Percentiles rank a stretch among this genome's conserved stretches.
Conservation (phyloP, 2,113 vertebrate genomes). For the Chionis minor region DNA sequence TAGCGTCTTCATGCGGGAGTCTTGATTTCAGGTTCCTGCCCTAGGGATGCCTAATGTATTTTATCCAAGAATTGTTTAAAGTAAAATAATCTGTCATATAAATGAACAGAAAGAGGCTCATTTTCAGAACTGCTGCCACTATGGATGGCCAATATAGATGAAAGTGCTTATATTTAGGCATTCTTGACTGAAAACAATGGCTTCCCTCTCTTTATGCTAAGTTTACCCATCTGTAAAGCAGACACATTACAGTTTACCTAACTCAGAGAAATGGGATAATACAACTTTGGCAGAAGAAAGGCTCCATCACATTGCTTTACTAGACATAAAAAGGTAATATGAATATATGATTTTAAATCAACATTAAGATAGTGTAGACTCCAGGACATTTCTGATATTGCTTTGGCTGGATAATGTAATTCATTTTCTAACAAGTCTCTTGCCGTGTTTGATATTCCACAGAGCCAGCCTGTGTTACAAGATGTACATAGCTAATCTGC, state of each 20-base stretch:
- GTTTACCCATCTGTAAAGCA: slow-evolving; percentile 49
- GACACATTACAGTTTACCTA: slow-evolving; percentile 50
- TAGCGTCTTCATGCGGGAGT: neutral
- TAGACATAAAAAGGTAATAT: slow-evolving; percentile 46
- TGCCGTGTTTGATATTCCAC: slow-evolving; percentile 19
- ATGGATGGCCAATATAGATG: slow-evolving; percentile 23
- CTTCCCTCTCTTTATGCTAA: slow-evolving; percentile 45
- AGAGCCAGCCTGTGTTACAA: slow-evolving; percentile 28
- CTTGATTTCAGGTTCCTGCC: slow-evolving; percentile 12
- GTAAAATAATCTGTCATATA: slow-evolving; percentile 55
- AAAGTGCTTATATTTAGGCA: slow-evolving; percentile 15
- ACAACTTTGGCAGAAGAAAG: slow-evolving; percentile 26
- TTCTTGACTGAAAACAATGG: slow-evolving; percentile 20
- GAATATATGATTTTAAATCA: slow-evolving; percentile 60
- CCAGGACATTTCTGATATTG: slow-evolving; percentile 34
- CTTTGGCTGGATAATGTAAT: slow-evolving; percentile 36
- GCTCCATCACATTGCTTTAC: slow-evolving; percentile 12
- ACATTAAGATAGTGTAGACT: slow-evolving; percentile 23
- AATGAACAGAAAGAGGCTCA: slow-evolving; percentile 15
- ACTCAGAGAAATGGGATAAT: slow-evolving; percentile 63
- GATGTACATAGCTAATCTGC: slow-evolving; percentile 39
- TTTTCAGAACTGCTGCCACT: slow-evolving; percentile 18
- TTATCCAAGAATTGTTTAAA: slow-evolving; percentile 29
- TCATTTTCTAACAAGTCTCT: slow-evolving; percentile 20
- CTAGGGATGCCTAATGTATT: slow-evolving; percentile 23